phyloP scores from a whole-genome alignment of 2,797 vertebrate species.

The Bradypodion pumilum region DNA sequence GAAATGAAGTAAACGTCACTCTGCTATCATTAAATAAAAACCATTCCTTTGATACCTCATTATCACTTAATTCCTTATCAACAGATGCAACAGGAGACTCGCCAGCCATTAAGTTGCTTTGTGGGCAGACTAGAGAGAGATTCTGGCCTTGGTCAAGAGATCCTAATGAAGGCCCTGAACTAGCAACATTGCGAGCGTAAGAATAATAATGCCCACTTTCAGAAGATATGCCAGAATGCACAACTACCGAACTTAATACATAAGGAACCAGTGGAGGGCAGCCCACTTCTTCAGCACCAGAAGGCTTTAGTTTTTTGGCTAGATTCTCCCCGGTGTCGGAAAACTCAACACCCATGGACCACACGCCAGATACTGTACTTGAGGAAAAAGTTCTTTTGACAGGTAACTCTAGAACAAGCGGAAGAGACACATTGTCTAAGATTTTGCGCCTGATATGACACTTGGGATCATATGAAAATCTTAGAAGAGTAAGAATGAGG shows the following conservation, averaged over 20 bases:
- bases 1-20: conserved; percentile 96
- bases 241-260: conserved; percentile 91
- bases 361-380: conserved; percentile 65
- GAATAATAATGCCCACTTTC: conserved; percentile 99
- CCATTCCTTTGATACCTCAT: conserved; percentile 88
- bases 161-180: conserved; percentile 73
- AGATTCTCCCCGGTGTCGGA: conserved; percentile 90
- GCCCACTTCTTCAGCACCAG: conserved; percentile 82
- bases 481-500: conserved; percentile 95
- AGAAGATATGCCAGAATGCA: conserved; percentile 96
- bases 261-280: conserved; percentile 83
- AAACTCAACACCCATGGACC: conserved; percentile 83
- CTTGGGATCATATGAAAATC: conserved; percentile 96
- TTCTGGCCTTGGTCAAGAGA: conserved; percentile 72
- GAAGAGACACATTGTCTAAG: conserved; percentile 92
- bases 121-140: conserved; percentile 71
- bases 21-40: conserved; percentile 98
- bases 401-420: conserved; percentile 87
- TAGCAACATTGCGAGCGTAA: conserved; percentile 87
- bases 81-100: conserved; percentile 66
- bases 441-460: conserved; percentile 95
- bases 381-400: conserved; percentile 71
- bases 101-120: conserved; percentile 63
- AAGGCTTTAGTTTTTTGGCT: conserved; percentile 96
- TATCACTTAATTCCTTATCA: conserved; percentile 75